Evolutionary conservation across 2,888 invertebrate genomes (phyloP).

Genomic region (Blastobasis lacticolella): DNA sequence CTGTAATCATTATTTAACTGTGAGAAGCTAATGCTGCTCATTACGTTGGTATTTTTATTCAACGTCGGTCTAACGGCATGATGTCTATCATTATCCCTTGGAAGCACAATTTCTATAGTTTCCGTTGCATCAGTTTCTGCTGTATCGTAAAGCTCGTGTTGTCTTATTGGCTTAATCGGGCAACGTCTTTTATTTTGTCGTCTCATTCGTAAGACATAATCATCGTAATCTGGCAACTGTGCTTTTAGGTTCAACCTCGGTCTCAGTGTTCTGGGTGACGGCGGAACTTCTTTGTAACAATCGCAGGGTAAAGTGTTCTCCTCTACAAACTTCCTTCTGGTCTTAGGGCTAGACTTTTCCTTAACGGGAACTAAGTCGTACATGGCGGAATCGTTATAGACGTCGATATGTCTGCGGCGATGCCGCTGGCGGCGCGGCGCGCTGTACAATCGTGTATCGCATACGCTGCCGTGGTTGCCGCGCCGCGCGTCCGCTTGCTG

Average conservation of each 20-base stretch:
- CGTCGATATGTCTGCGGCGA: conserved; percentile 23
- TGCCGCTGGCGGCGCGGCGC: conserved; percentile 30
- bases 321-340: conserved; percentile 42
- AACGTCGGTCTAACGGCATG: too few relatives aligned
- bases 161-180: conserved; percentile 16
- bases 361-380: conserved; percentile 61
- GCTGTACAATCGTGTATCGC: conserved; percentile 50
- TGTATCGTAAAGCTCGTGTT: conserved; percentile 15
- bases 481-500: conserved; percentile 14
- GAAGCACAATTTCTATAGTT: conserved; percentile 1
- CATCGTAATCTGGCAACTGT: conserved; percentile 42
- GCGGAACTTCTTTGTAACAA: conserved; percentile 51
- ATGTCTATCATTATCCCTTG: not conserved
- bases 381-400: conserved; percentile 43
- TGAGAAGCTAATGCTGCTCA: too few relatives aligned
- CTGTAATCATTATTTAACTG: conserved; percentile 2
- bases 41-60: too few relatives aligned
- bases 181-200: conserved; percentile 13
- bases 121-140: conserved; percentile 20
- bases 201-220: conserved; percentile 19
- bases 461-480: conserved; percentile 39
- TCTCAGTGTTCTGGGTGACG: conserved; percentile 51
- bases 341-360: conserved; percentile 57
- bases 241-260: conserved; percentile 53
- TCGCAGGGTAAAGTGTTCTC: conserved; percentile 29